phyloP scores from a whole-genome alignment of 53 echinoderm and acorn worm genomes.

The Astropecten irregularis region DNA sequence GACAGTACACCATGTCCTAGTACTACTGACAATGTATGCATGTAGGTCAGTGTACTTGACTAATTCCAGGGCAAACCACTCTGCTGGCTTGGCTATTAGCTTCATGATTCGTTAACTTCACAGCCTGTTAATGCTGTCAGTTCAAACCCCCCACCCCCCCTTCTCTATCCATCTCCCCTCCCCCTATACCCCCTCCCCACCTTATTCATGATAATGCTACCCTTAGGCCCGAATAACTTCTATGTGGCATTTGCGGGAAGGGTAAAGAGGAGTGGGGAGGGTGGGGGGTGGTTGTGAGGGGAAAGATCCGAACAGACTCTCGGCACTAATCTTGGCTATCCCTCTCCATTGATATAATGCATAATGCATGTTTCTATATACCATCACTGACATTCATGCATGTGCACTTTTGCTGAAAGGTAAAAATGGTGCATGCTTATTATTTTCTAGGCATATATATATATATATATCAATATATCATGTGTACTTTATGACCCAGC shows the following conservation, averaged over 20 bases:
- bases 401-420: slow-evolving; percentile 17
- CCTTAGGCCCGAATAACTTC: slow-evolving; percentile 10
- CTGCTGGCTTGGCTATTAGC: neutral
- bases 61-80: slow-evolving; percentile 20
- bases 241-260: slow-evolving; percentile 24
- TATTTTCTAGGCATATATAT: neutral
- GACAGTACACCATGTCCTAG: no score
- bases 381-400: slow-evolving; percentile 51
- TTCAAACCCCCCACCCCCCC: no score
- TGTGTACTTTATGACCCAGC: neutral
- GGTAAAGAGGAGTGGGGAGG: no score
- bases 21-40: slow-evolving; percentile 3
- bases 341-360: slow-evolving; percentile 19
- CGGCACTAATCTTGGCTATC: slow-evolving; percentile 38
- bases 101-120: slow-evolving; percentile 56
- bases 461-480: neutral
- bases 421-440: neutral
- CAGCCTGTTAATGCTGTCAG: slow-evolving; percentile 16
- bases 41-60: slow-evolving; percentile 41
- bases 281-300: no score
- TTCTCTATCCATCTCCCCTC: no score
- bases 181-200: no score
- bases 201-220: slow-evolving; percentile 33
- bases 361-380: slow-evolving; percentile 28
- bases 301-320: neutral